Conservation (phyloP, 2,113 vertebrate species). For the Machaerirhynchus nigripectus region DNA sequence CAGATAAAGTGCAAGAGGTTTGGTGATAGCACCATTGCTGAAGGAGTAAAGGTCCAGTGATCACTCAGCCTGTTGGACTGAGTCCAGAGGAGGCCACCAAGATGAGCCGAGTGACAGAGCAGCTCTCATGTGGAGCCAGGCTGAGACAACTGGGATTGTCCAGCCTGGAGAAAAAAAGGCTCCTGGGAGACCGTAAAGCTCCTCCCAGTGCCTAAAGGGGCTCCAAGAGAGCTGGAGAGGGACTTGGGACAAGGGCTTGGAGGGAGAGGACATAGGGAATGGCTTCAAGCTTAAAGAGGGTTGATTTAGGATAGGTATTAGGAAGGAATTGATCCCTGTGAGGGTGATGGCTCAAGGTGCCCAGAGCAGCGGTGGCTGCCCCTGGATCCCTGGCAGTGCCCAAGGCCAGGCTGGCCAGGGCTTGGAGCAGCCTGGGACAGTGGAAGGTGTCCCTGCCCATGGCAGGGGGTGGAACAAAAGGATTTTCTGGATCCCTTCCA, state of each 20-base stretch:
- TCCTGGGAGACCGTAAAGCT: neutral
- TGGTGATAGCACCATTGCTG: neutral
- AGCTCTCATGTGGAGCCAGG: neutral
- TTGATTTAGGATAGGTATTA: neutral
- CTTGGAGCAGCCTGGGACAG: rapidly evolving
- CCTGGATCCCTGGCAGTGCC: neutral
- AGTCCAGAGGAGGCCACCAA: neutral
- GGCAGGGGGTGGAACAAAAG: rapidly evolving
- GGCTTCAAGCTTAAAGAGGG: too few species aligned
- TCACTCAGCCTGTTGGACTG: neutral
- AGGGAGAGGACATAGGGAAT: too few species aligned
- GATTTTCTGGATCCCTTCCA: rapidly evolving
- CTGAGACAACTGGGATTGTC: neutral
- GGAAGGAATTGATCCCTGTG: neutral
- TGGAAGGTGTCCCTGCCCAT: neutral
- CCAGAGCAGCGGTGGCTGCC: neutral
- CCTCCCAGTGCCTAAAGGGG: neutral
- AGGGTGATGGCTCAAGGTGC: neutral
- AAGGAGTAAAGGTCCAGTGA: neutral
- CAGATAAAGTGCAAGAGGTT: neutral
- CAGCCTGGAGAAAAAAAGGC: neutral
- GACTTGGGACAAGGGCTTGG: too few species aligned
- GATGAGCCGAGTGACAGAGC: neutral
- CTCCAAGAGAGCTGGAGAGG: neutral
- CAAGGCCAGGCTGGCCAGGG: rapidly evolving